These are phyloP conservation scores for Penaeus vannamei DNA, from an alignment of 1,140 invertebrate species.

Conservation along the genomic window DNA sequence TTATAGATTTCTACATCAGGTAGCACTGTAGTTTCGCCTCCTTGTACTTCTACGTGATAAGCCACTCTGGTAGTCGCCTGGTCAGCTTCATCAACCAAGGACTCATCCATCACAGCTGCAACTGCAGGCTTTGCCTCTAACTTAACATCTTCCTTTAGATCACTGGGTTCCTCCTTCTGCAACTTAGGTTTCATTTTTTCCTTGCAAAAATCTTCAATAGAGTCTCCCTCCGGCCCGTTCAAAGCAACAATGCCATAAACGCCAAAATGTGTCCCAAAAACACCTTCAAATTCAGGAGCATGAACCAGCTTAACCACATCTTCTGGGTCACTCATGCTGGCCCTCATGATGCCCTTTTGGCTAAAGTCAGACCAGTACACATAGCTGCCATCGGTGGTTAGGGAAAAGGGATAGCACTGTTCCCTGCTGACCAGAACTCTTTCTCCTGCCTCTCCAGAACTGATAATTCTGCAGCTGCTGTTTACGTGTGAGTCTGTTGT, in stretches of 20 bases:
- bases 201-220: conserved; percentile 7
- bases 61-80: neutral
- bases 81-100: neutral
- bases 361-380: conserved; percentile 65
- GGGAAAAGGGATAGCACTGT: conserved; percentile 62
- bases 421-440: conserved; percentile 31
- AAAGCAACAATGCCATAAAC: conserved; percentile 56
- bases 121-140: neutral
- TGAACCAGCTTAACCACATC: conserved; percentile 54
- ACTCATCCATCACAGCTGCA: neutral
- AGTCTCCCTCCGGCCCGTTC: conserved; percentile 2
- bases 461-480: conserved; percentile 54
- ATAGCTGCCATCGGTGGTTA: conserved; percentile 51
- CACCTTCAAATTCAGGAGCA: conserved; percentile 15
- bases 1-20: too few species aligned
- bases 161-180: neutral
- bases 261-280: conserved; percentile 10
- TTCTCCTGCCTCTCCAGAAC: neutral
- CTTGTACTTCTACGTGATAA: too few species aligned
- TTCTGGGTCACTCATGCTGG: conserved; percentile 23
- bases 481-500: neutral
- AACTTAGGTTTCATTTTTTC: conserved; percentile 4
- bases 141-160: neutral
- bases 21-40: too few species aligned
- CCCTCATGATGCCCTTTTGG: conserved; percentile 60